Base-by-base conservation (phyloP, 2,797 vertebrate species). In the Hirundo rustica region DNA sequence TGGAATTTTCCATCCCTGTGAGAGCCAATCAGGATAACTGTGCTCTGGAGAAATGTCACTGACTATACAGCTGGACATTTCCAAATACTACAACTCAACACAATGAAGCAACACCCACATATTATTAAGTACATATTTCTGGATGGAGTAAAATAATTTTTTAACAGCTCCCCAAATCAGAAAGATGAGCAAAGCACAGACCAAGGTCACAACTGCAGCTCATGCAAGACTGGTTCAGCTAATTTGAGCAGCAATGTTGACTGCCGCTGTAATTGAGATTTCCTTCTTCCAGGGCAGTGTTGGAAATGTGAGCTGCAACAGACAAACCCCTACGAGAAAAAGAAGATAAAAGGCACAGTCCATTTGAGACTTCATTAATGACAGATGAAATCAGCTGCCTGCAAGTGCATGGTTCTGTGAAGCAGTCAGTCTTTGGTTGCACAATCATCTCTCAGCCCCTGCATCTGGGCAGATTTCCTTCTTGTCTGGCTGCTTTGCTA, bases 401-500 rank as follows among this genome's bases (percentile, higher is more conserved):
- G 84, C 40, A 51, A 93, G 72, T 60, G 73, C 85, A 85, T 26
- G 58, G 78, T 29, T 95, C 92, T 91, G 93, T 87, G 81, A 95
- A 95, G 88, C 88, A 83, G 65, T 60, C 70, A 93, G 54, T 42
- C 70, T 95, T 89, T 38, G 67, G 78, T 34, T 78, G 94, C 83
- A 88, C 75, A 93, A 70, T 62, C 57, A 87, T 64, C 62, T 85
- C 78, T 80, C 93, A 83, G 88, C 61, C 93, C 54, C 86, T 90
- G 68, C 0, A 38, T 93, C 78, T 83, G 58, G 81, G 68, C 92
- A 96, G 93, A 92, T 94, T 95, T 94, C 90, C 95, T 96, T 81
- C 94, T 95, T 61, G 84, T 96, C 95, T 93, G 86, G 54, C 84
- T 89, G 88, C 84, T 92, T 54, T 92, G 50, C 95, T 95, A 92